Evolutionary conservation across 2,113 vertebrate species (phyloP).

Genomic region (Grallaria varia): DNA sequence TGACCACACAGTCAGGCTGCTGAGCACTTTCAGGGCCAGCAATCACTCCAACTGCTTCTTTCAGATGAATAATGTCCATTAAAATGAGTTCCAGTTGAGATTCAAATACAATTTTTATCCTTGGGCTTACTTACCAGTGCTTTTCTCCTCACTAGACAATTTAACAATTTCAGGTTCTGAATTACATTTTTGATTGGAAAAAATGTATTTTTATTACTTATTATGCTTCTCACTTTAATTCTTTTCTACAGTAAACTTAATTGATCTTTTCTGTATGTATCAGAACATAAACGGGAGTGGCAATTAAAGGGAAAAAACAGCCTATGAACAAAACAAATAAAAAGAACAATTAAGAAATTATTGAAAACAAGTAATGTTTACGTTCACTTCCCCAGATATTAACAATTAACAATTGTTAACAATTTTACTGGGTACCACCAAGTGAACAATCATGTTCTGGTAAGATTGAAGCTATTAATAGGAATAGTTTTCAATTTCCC

Average conservation of each 20-base stretch:
- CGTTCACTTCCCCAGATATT: not conserved
- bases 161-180: not conserved
- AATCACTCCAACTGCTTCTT: not conserved
- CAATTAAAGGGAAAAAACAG: constrained; percentile 2
- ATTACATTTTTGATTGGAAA: not conserved
- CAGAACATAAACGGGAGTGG: not conserved
- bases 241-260: not conserved
- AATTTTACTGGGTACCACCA: not conserved
- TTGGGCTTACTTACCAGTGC: not conserved
- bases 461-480: not conserved
- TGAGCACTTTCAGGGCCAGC: not conserved
- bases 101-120: not conserved
- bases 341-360: not conserved
- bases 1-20: not conserved
- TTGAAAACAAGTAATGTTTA: not conserved
- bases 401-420: no score
- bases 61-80: not conserved
- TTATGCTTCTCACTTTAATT: not conserved
- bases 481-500: not conserved
- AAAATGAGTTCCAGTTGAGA: not conserved
- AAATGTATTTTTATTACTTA: not conserved
- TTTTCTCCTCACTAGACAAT: not conserved
- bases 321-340: not conserved
- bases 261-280: not conserved
- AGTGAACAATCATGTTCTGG: not conserved